A percentile compares a stretch with the other conserved stretches of the same genome.
Conservation (phyloP, 2,888 invertebrate species). For the Nipponacmea schrenckii region DNA sequence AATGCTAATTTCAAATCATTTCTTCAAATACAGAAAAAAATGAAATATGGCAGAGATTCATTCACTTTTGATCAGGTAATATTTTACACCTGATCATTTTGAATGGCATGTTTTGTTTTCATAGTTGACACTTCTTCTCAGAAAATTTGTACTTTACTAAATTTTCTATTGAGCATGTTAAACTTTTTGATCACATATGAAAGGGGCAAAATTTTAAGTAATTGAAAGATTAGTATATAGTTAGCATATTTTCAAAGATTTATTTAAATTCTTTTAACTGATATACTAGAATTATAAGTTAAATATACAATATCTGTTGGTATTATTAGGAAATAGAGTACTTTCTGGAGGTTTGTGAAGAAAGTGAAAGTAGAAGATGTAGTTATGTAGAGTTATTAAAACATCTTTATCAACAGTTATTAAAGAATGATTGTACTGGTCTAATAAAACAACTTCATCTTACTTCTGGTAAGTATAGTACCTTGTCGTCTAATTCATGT, state of each 20-base stretch:
- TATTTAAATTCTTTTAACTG: too few relatives aligned
- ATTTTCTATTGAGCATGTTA: too few relatives aligned
- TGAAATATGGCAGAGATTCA: slow-evolving; percentile 39
- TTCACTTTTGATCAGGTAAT: not conserved
- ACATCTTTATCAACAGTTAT: slow-evolving; percentile 34
- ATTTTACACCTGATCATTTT: not conserved
- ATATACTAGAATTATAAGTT: too few relatives aligned
- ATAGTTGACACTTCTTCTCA: too few relatives aligned
- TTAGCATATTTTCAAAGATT: too few relatives aligned
- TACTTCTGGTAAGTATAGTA: not conserved
- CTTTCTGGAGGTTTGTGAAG: slow-evolving; percentile 37
- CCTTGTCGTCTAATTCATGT: not conserved
- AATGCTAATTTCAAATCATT: slow-evolving; percentile 19
- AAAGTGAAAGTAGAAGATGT: slow-evolving; percentile 23
- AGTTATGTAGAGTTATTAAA: slow-evolving; percentile 41
- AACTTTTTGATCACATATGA: too few relatives aligned
- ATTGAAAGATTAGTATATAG: too few relatives aligned
- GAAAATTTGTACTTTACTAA: too few relatives aligned
- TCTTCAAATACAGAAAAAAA: slow-evolving; percentile 31
- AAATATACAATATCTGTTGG: too few relatives aligned
- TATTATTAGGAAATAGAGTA: slow-evolving; percentile 44
- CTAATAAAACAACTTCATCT: slow-evolving; percentile 17
- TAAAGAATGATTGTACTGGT: slow-evolving; percentile 16
- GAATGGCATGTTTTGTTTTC: too few relatives aligned
- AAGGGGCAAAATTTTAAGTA: too few relatives aligned